phyloP scores from a whole-genome alignment of 2,888 invertebrate species.

The Luffia ferchaultella region DNA sequence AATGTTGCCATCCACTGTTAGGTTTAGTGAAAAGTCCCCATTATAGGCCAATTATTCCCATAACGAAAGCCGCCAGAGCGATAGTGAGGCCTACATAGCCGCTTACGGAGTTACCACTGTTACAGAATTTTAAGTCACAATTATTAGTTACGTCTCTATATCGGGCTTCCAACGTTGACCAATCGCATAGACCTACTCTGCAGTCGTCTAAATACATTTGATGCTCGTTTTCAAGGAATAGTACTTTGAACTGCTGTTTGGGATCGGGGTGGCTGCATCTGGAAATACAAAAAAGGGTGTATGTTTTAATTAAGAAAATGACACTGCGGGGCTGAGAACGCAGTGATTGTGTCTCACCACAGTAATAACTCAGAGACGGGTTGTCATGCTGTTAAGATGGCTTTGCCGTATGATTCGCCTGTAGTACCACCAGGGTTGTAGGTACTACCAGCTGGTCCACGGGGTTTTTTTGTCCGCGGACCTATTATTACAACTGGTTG shows the following conservation, averaged over 20 bases:
- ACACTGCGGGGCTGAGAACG: too few relatives aligned
- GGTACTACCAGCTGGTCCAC: too few relatives aligned
- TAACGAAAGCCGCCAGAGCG: conserved; percentile 18
- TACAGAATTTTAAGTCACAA: conserved; percentile 68
- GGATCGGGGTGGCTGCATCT: not conserved
- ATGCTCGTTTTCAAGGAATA: conserved; percentile 78
- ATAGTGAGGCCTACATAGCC: conserved; percentile 19
- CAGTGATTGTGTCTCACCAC: too few relatives aligned
- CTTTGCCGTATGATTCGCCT: too few relatives aligned
- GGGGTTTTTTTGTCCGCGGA: too few relatives aligned
- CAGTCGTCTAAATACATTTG: conserved; percentile 75
- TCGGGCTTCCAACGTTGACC: conserved; percentile 71
- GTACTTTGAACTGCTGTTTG: conserved; percentile 13
- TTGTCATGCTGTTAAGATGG: too few relatives aligned
- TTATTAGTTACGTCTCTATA: conserved; percentile 60
- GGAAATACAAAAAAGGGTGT: too few relatives aligned
- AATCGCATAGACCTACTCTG: conserved; percentile 79
- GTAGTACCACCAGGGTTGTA: too few relatives aligned
- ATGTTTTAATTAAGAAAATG: too few relatives aligned
- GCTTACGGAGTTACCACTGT: conserved; percentile 25
- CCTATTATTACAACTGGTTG: too few relatives aligned
- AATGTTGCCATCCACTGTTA: not conserved
- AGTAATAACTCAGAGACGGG: too few relatives aligned
- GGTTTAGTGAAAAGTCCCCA: not conserved
- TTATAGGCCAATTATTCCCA: conserved; percentile 10